phyloP scores from a whole-genome alignment of 2,888 invertebrate species.

The Arrhopalites spinosus region DNA sequence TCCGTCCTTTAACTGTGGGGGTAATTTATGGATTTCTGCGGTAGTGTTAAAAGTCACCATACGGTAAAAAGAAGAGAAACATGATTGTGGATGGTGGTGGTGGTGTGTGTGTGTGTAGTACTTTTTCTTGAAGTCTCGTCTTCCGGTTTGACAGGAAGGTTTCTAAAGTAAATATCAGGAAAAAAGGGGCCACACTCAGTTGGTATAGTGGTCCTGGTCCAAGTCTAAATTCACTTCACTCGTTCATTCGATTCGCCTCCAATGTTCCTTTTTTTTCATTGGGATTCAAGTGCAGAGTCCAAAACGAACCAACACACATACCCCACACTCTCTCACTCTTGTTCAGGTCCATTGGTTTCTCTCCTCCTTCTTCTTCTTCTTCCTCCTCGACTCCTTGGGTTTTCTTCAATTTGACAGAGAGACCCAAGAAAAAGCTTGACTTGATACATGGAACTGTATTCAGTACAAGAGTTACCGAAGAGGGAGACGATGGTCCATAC shows the following conservation, averaged over 20 bases:
- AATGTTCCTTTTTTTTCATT: neutral
- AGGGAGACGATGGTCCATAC: too few species aligned
- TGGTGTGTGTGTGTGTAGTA: slow-evolving; percentile 28
- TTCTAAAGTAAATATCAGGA: slow-evolving; percentile 44
- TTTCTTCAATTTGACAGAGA: slow-evolving; percentile 19
- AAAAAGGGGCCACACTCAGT: slow-evolving; percentile 19
- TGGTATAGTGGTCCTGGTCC: neutral
- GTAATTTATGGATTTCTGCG: slow-evolving; percentile 38
- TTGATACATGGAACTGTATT: neutral
- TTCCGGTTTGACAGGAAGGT: slow-evolving; percentile 51
- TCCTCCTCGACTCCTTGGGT: slow-evolving; percentile 19
- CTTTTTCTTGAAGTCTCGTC: slow-evolving; percentile 44
- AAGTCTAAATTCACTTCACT: neutral
- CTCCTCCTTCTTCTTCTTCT: slow-evolving; percentile 37
- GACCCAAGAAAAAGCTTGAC: neutral
- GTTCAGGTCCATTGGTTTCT: slow-evolving; percentile 52
- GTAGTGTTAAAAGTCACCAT: slow-evolving; percentile 41
- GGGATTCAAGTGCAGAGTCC: neutral
- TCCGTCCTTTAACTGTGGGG: neutral
- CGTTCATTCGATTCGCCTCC: slow-evolving; percentile 12
- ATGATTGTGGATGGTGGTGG: neutral
- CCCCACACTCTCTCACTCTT: slow-evolving; percentile 8
- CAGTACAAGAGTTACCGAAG: neutral
- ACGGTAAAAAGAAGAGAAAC: slow-evolving; percentile 38
- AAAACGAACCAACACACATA: neutral